Evolutionary conservation across 2,888 invertebrate species (phyloP).

Genomic region (Xylophagus ater): DNA sequence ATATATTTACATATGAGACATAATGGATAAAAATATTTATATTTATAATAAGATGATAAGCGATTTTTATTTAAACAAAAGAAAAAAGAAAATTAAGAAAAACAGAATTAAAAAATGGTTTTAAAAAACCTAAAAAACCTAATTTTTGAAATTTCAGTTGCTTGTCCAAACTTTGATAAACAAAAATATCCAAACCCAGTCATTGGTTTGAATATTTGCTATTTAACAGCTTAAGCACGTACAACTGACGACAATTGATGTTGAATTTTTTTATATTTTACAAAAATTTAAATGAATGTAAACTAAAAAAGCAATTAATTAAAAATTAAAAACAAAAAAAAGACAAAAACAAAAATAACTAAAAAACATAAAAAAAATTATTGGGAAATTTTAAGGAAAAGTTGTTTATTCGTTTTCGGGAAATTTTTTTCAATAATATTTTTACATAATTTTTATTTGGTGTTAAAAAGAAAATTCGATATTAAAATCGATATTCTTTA

Average conservation of each 20-base stretch:
- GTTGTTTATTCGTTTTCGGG: too few species aligned
- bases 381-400: too few species aligned
- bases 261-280: neutral
- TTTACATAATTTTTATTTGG: too few species aligned
- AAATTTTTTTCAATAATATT: too few species aligned
- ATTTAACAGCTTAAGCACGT: too few species aligned
- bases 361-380: neutral
- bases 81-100: conserved; percentile 1
- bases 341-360: neutral
- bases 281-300: neutral
- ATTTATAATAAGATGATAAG: conserved; percentile 9
- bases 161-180: too few species aligned
- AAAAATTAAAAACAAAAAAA: neutral
- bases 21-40: conserved; percentile 12
- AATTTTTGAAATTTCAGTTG: too few species aligned
- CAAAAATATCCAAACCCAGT: too few species aligned
- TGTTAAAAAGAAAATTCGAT: too few species aligned
- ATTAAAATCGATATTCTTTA: too few species aligned
- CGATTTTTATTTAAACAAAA: conserved; percentile 5
- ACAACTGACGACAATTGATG: too few species aligned
- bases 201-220: too few species aligned
- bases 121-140: neutral
- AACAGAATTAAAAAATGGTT: neutral
- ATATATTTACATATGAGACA: conserved; percentile 17
- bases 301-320: neutral